Evolutionary conservation across 2,888 invertebrate species (phyloP).

Genomic region (Microchrysa polita): DNA sequence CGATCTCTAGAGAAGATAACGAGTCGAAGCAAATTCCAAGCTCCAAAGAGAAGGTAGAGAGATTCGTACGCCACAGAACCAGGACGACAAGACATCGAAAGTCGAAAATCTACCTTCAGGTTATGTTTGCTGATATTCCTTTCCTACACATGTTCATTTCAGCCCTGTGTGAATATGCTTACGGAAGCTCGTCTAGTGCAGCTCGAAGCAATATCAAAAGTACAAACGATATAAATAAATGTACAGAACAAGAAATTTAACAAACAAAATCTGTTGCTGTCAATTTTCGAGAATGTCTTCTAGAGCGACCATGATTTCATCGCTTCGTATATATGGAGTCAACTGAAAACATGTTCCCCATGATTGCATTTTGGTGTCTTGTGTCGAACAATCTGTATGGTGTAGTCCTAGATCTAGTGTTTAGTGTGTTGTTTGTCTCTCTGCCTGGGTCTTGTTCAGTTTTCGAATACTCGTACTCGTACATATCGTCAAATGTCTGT

Average conservation of each 20-base stretch:
- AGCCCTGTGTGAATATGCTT: not conserved
- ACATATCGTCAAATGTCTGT: too few relatives aligned
- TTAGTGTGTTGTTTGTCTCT: too few relatives aligned
- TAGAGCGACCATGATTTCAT: not conserved
- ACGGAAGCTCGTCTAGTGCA: not conserved
- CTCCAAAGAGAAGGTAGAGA: not conserved
- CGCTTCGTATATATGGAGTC: too few relatives aligned
- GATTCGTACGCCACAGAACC: not conserved
- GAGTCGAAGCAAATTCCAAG: not conserved
- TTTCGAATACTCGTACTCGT: too few relatives aligned
- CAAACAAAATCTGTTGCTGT: constrained; percentile 30
- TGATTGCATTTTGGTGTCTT: constrained; percentile 28
- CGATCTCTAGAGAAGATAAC: too few relatives aligned
- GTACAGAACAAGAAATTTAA: constrained; percentile 2
- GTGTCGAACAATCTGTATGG: too few relatives aligned
- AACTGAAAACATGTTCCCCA: not conserved
- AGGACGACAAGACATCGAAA: constrained; percentile 1
- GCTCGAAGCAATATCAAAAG: not conserved
- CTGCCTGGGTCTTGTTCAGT: too few relatives aligned
- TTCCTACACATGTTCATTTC: not conserved
- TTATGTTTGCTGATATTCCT: not conserved
- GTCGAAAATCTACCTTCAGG: not conserved
- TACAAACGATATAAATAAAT: too few relatives aligned
- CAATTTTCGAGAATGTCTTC: constrained; percentile 17
- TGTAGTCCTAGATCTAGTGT: not conserved